These are phyloP conservation scores for Physocephala rufipes DNA, from an alignment of 2,888 invertebrate genomes.

Conservation along the genomic window DNA sequence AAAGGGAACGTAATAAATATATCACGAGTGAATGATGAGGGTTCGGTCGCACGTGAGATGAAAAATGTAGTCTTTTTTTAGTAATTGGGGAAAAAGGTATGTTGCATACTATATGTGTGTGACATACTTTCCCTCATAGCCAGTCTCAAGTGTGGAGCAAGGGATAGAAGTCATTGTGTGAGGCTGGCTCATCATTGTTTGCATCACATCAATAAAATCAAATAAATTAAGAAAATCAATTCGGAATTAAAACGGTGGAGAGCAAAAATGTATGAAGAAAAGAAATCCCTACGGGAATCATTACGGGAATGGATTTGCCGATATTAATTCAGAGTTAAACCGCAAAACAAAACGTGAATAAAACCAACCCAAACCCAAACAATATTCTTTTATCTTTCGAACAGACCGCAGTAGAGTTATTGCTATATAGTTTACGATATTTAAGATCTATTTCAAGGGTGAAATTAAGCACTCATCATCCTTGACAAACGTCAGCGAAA, in stretches of 20 bases:
- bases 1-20: constrained; percentile 17
- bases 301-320: constrained; percentile 16
- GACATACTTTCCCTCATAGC: constrained; percentile 12
- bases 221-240: constrained; percentile 26
- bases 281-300: constrained; percentile 31
- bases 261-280: not conserved
- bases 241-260: not conserved
- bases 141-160: not conserved
- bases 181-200: not conserved
- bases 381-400: not conserved
- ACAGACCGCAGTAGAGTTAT: not conserved
- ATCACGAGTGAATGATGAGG: not conserved
- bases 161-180: too few species aligned
- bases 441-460: constrained; percentile 52
- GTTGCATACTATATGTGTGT: constrained; percentile 1
- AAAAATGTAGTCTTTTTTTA: constrained; percentile 45
- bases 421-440: constrained; percentile 27
- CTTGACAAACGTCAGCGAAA: constrained; percentile 55
- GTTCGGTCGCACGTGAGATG: not conserved
- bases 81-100: constrained; percentile 39
- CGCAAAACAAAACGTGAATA: constrained; percentile 24
- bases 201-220: constrained; percentile 22
- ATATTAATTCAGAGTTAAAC: constrained; percentile 19
- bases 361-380: not conserved
- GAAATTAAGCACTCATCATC: constrained; percentile 61